These are phyloP conservation scores for Bactericera cockerelli DNA, from an alignment of 1,140 invertebrate genomes.

Conservation along the genomic window DNA sequence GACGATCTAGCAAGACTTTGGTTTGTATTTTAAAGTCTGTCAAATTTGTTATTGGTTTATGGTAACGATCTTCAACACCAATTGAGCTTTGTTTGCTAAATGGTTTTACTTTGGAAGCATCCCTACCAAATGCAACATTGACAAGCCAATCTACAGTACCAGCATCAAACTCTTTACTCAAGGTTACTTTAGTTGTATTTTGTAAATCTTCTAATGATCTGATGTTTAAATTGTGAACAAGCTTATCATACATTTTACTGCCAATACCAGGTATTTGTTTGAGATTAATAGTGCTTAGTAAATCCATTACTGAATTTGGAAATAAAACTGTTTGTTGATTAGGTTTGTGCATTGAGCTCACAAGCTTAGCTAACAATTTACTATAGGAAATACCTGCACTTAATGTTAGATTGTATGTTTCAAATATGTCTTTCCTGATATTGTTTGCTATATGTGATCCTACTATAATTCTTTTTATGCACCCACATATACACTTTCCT, in stretches of 20 bases:
- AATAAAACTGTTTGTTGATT: constrained; percentile 64
- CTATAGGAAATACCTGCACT: constrained; percentile 71
- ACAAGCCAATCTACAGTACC: constrained; percentile 49
- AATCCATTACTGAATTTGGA: constrained; percentile 41
- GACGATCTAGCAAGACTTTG: constrained; percentile 42
- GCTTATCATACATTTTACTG: constrained; percentile 41
- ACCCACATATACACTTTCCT: constrained; percentile 50
- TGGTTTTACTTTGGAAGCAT: constrained; percentile 47
- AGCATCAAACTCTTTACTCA: constrained; percentile 41
- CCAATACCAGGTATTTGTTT: constrained; percentile 55
- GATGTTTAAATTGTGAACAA: constrained; percentile 46
- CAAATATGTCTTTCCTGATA: constrained; percentile 45
- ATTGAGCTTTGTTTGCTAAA: constrained; percentile 50
- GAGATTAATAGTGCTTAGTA: constrained; percentile 45
- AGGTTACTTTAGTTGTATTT: constrained; percentile 36
- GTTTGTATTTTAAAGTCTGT: constrained; percentile 53
- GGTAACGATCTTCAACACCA: constrained; percentile 58
- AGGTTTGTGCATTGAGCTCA: constrained; percentile 52
- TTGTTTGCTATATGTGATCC: constrained; percentile 51
- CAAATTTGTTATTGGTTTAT: constrained; percentile 42
- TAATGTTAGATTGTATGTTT: constrained; percentile 51
- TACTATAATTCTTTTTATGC: constrained; percentile 42
- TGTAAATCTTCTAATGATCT: constrained; percentile 47
- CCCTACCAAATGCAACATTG: constrained; percentile 50
- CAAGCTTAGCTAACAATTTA: constrained; percentile 65